Evolutionary conservation across 2,888 invertebrate genomes (phyloP).

Genomic region (Leptura quadrifasciata): DNA sequence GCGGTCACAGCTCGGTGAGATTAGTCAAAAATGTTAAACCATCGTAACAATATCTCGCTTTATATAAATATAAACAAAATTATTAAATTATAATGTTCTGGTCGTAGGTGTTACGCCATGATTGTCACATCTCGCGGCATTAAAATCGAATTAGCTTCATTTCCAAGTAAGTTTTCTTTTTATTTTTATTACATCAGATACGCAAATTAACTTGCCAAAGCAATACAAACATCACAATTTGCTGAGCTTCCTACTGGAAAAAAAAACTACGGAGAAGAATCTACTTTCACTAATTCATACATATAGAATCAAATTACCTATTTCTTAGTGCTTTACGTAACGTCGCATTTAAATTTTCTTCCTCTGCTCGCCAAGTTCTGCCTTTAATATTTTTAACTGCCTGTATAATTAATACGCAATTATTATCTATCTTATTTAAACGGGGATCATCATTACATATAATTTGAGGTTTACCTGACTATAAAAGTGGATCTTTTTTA

Average conservation of each 20-base stretch:
- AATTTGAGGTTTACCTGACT: conserved; percentile 47
- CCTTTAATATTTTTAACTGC: conserved; percentile 38
- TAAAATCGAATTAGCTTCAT: conserved; percentile 73
- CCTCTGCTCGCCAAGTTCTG: conserved; percentile 13
- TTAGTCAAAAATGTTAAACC: conserved; percentile 66
- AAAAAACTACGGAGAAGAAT: not conserved
- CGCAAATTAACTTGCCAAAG: conserved; percentile 65
- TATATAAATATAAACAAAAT: conserved; percentile 69
- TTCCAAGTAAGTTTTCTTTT: conserved; percentile 59
- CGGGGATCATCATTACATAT: conserved; percentile 37
- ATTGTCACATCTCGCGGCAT: conserved; percentile 72
- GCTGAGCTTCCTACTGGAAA: not conserved
- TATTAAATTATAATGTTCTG: conserved; percentile 74
- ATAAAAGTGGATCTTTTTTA: conserved; percentile 47
- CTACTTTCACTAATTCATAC: conserved; percentile 32
- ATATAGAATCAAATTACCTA: conserved; percentile 31
- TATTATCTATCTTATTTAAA: conserved; percentile 39
- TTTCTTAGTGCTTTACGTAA: conserved; percentile 33
- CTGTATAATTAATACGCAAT: conserved; percentile 43
- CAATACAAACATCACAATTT: conserved; percentile 45
- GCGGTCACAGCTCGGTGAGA: conserved; percentile 61
- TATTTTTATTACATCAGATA: conserved; percentile 64
- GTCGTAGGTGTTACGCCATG: conserved; percentile 73
- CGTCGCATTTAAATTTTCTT: conserved; percentile 31
- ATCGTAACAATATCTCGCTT: conserved; percentile 66